Base-by-base conservation (phyloP, 1,140 invertebrate genomes). In the Hylaeus anthracinus region DNA sequence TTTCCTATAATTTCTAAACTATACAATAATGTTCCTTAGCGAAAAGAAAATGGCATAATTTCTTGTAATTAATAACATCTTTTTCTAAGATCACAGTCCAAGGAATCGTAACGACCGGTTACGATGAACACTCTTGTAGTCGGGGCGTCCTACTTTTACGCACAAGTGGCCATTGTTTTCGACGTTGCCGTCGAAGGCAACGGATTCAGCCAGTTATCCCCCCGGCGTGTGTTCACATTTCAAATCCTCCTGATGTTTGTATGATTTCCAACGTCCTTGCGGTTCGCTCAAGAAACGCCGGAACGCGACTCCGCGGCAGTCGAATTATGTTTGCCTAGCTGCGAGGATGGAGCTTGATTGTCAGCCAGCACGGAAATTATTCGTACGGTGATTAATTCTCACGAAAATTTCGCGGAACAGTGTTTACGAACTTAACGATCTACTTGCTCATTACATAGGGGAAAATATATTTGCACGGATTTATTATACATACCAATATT, bases 221-320 rank as follows among this genome's bases (percentile, higher is more conserved):
- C 61, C 9, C 51, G 37, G 37, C 12, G 37, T 39, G 5, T 41
- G 63, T 41, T 64, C 63, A 26, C 63, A n/a, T 64, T 64, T 64
- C 63, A 64, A 64, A 64, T 64, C 63, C 37, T 43, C 63, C 63
- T 6, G 63, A 43, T 64, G 41, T 64, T 64, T 64, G 63, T 41
- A 64, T 45, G 63, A 64, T 64, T 43, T 8, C 63, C 41, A n/a
- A 10, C 61, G 63, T 45, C 63, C 63, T 64, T 64, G 41, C 5
- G 39, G 39, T 12, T 2, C 39, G 12, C 14, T 15, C 63, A 5
- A 15, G 63, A 6, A 6, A 5, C 63, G 6, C 14, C 41, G 9
- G 9, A 5, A 2, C 12, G 4, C 4, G 63, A 41, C 4, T 15
- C 26, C 14, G 12, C 14, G 14, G 41, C 39, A 6, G 14, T 43